phyloP scores from a whole-genome alignment of 2,113 vertebrate species.

The Leiothrix lutea region DNA sequence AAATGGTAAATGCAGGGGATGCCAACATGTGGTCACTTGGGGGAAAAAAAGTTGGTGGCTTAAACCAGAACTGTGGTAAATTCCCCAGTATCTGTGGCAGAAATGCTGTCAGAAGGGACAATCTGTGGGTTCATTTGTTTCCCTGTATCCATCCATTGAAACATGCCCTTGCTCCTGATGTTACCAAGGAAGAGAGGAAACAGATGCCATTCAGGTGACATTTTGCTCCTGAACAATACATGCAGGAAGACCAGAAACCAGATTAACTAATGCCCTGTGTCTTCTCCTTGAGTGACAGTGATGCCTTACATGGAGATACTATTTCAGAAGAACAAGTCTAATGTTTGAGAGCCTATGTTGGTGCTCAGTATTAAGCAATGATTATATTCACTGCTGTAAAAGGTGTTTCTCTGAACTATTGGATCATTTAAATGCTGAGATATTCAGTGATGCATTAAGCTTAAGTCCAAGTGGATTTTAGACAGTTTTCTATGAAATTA shows the following conservation, averaged over 20 bases:
- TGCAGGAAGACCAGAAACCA: background rate
- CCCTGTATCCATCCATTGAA: background rate
- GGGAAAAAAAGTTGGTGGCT: background rate
- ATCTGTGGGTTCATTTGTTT: background rate
- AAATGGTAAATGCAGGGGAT: background rate
- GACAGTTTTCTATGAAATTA: background rate
- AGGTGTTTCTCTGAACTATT: background rate
- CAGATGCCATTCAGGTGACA: background rate
- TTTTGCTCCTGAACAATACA: background rate
- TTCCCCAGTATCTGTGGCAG: rapidly evolving
- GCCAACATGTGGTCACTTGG: background rate
- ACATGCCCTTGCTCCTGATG: background rate
- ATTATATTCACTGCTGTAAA: background rate
- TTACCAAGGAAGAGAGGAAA: background rate
- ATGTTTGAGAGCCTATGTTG: background rate
- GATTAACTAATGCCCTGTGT: background rate
- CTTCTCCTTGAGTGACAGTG: background rate
- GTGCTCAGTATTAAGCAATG: background rate
- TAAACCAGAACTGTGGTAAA: background rate
- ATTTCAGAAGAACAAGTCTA: background rate
- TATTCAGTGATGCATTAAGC: background rate
- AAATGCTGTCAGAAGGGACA: background rate
- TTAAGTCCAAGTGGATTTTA: background rate
- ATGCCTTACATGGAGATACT: background rate
- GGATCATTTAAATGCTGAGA: background rate